Base-by-base conservation (phyloP, 2,113 vertebrate genomes). In the Hirundichthys speculiger region DNA sequence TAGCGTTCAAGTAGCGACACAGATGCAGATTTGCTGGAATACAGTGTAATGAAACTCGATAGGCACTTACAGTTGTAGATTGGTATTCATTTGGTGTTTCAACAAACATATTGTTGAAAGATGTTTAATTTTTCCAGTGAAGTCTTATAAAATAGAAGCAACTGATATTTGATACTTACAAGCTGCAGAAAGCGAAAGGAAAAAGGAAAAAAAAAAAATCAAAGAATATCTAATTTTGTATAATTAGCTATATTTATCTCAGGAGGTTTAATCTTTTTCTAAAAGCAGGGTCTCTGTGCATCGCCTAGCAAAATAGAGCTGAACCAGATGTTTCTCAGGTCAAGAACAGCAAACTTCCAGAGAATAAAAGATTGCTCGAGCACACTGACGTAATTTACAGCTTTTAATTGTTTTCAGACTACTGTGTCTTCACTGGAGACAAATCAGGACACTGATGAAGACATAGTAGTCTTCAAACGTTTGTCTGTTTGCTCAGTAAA, bases 11-110 rank as follows among this genome's bases (percentile, higher is more conserved):
- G 53, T 41, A 61, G 53, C 62, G n/a, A n/a, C 53, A 24, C 45
- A 62, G 68, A 71, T 77, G 54, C 55, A 72, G 70, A 69, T 69
- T 83, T 30, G 8, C 52, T 52, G 48, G 52, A 30, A 30, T 58
- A 61, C 43, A 48, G 56, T 68, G 19, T 43, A 70, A 41, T 58
- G 46, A 42, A 56, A 79, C 65, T 69, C 62, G 54, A 72, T 42
- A 59, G 43, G 67, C 54, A 51, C 50, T 82, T 73, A 27, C 70
- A 65, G 62, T 30, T 16, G 30, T 53, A 71, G 15, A 50, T 53
- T 50, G 39, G 21, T 64, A 14, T 43, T 47, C 45, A 45, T 38
- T 39, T 71, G 20, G 64, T 24, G 30, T 54, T 45, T 5, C 13
- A 24, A 5, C 21, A 5, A 34, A 34, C 30, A 7, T 34, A 7